A percentile compares a stretch with the other conserved stretches of the same genome.
phyloP scores from a whole-genome alignment of 2,113 vertebrate genomes.

The Scopus umbretta region DNA sequence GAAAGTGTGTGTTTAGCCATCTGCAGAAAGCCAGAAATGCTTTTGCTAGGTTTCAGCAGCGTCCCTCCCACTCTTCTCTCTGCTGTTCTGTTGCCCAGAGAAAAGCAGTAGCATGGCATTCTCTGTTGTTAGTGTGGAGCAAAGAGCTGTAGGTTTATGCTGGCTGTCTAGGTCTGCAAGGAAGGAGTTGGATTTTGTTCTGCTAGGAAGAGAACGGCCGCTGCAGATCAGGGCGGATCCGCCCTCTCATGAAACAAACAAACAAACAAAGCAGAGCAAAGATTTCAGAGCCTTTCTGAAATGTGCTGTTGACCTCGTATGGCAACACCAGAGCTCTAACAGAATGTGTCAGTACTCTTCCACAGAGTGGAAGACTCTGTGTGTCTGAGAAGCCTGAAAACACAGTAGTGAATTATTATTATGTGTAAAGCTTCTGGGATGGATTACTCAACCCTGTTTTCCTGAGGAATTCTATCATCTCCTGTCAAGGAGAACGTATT shows the following conservation, averaged over 20 bases:
- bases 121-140: neutral
- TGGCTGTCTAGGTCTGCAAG: neutral
- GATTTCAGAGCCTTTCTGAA: neutral
- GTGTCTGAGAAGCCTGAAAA: neutral
- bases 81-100: neutral
- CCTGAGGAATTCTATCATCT: neutral
- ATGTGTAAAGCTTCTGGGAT: neutral
- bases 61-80: neutral
- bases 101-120: neutral
- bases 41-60: neutral
- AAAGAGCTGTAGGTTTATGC: neutral
- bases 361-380: fast-evolving
- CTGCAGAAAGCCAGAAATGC: neutral
- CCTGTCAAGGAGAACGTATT: neutral
- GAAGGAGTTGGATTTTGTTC: neutral
- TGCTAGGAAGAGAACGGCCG: neutral
- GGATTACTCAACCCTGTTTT: neutral
- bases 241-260: neutral
- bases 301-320: neutral
- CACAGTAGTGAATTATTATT: neutral
- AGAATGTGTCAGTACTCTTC: neutral
- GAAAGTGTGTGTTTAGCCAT: neutral
- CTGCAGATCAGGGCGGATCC: neutral
- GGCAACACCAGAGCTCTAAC: neutral
- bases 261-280: neutral